Evolutionary conservation across 2,888 invertebrate species (phyloP), one percentile per base, ranked within the genome.

Genomic region (Ichneumoninae sp.): DNA sequence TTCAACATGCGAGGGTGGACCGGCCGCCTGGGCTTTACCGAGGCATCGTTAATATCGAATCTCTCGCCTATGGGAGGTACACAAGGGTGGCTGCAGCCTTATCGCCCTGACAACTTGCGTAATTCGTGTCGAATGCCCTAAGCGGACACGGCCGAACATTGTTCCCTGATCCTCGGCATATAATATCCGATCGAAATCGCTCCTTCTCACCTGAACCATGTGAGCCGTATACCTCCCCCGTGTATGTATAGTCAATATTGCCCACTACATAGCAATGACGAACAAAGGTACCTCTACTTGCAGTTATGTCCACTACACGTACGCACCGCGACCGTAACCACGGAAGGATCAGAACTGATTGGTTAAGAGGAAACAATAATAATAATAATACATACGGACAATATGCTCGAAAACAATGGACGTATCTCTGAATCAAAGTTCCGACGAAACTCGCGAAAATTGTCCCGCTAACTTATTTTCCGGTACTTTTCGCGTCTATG

Each of bases 21-120:
- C n/a, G 50, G 65, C 44, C 33, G 57, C 40, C 57, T 66, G 70
- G 81, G 75, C 78, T 54, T 65, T 75, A 33, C 78, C 70, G 66
- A 57, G 50, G 65, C 57, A 74, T 74, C 74, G 78, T 81, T 70
- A 78, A 75, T 78, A 84, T 81, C 72, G 74, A 81, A 81, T 78
- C 74, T 78, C 74, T 70, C 62, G 70, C 30, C 66, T 57, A 36
- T 69, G 52, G 60, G 68, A 52, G 50, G 50, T 33, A 40, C 19
- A 65, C n/a, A 16, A 47, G 50, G 57, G 57, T 60, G 66, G 70
- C n/a, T 26, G 52, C 71, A 76, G 62, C 60, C 76, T 80, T 81
- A 84, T 81, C 81, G 75, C 33, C 71, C 57, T 75, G 75, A 84
- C 77, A 81, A 57, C 84, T 81, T 82, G 84, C 84, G 81, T 84